Percentiles rank a stretch among this genome's conserved stretches.
phyloP scores from a whole-genome alignment of 2,888 invertebrate genomes.

The Cistogaster globosa region DNA sequence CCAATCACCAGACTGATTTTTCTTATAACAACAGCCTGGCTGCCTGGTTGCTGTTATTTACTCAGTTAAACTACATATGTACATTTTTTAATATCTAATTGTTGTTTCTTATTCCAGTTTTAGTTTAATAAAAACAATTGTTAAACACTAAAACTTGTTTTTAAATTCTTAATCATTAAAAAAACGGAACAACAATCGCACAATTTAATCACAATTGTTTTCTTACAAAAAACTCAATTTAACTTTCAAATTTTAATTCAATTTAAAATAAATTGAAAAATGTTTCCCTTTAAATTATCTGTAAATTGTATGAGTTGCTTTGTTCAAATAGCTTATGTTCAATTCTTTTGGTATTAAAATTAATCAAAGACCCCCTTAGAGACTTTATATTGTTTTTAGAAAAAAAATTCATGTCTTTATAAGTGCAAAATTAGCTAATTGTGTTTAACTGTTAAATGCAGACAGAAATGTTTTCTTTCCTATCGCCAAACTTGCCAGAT shows the following conservation, averaged over 20 bases:
- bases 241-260: slow-evolving; percentile 54
- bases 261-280: slow-evolving; percentile 3
- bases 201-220: slow-evolving; percentile 60
- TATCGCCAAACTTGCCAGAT: not conserved
- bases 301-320: slow-evolving; percentile 3
- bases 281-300: slow-evolving; percentile 49
- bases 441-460: slow-evolving; percentile 39
- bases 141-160: slow-evolving; percentile 57
- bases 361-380: slow-evolving; percentile 65
- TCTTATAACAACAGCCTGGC: slow-evolving; percentile 21
- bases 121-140: slow-evolving; percentile 64
- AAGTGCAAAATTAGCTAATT: slow-evolving; percentile 37
- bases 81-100: slow-evolving; percentile 28
- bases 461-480: not conserved
- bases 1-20: slow-evolving; percentile 47
- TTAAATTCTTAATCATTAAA: slow-evolving; percentile 31
- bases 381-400: not conserved
- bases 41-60: slow-evolving; percentile 20
- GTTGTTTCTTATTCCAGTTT: slow-evolving; percentile 36
- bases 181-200: slow-evolving; percentile 34
- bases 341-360: slow-evolving; percentile 51
- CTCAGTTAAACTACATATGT: slow-evolving; percentile 33
- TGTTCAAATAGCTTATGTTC: slow-evolving; percentile 20
- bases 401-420: slow-evolving; percentile 4
- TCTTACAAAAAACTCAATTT: slow-evolving; percentile 35